These are phyloP conservation scores for Microctonus hyperodae DNA, from an alignment of 2,888 invertebrate genomes.

Conservation along the genomic window DNA sequence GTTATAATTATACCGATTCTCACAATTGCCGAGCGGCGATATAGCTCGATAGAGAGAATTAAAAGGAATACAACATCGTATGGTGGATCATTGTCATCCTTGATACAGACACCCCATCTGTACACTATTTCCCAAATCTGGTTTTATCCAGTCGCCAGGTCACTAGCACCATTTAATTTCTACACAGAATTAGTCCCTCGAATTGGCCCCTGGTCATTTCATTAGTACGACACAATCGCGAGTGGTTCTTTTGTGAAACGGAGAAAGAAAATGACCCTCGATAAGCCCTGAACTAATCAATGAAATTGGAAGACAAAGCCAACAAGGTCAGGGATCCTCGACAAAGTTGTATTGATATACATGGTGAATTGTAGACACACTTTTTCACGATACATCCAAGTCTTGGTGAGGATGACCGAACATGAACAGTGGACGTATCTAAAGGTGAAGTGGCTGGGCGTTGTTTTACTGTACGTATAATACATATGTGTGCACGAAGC, in stretches of 20 bases:
- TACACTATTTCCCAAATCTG: slow-evolving; percentile 12
- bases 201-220: slow-evolving; percentile 55
- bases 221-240: slow-evolving; percentile 58
- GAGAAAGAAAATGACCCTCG: slow-evolving; percentile 40
- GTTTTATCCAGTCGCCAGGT: slow-evolving; percentile 9
- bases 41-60: slow-evolving; percentile 33
- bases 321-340: slow-evolving; percentile 42
- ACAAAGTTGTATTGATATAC: slow-evolving; percentile 32
- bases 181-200: slow-evolving; percentile 52
- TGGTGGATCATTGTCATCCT: slow-evolving; percentile 14
- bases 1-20: slow-evolving; percentile 61
- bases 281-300: slow-evolving; percentile 59
- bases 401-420: background rate
- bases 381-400: slow-evolving; percentile 25
- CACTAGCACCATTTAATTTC: slow-evolving; percentile 42
- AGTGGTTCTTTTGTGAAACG: slow-evolving; percentile 28
- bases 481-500: slow-evolving; percentile 1
- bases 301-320: slow-evolving; percentile 62
- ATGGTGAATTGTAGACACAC: slow-evolving; percentile 22
- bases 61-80: slow-evolving; percentile 21
- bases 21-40: slow-evolving; percentile 46
- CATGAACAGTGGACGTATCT: background rate
- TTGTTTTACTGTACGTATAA: background rate
- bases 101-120: slow-evolving; percentile 2
- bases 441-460: slow-evolving; percentile 22